Evolutionary conservation across 1,140 invertebrate species (phyloP).

Genomic region (Asbolus verrucosus): DNA sequence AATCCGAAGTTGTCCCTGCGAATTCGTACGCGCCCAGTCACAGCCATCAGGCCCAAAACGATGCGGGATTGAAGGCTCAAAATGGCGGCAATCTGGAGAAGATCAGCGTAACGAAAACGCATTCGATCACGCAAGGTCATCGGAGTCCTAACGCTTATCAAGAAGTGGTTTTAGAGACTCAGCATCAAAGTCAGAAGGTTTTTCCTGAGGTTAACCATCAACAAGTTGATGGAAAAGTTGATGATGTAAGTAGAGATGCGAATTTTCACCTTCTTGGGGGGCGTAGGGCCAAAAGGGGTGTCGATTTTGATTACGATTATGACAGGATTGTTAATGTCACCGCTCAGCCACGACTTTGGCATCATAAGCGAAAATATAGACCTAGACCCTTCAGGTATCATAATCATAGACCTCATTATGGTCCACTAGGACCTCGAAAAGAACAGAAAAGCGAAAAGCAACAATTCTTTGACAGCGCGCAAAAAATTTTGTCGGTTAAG

Average conservation of each 20-base stretch:
- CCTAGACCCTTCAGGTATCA: not conserved
- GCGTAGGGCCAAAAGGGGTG: slow-evolving; percentile 2
- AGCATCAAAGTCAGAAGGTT: not conserved
- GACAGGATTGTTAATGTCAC: slow-evolving; percentile 1
- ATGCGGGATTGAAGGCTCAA: not conserved
- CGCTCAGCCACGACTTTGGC: slow-evolving; percentile 12
- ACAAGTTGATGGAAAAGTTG: not conserved
- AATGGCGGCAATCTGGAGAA: not conserved
- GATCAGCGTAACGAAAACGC: not conserved
- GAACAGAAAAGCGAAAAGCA: not conserved
- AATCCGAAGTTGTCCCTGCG: not conserved
- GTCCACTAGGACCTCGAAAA: not conserved
- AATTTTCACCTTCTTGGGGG: not conserved
- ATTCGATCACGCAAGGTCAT: not conserved
- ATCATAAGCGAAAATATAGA: slow-evolving; percentile 9
- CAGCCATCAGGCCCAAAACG: not conserved
- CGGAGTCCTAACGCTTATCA: slow-evolving; percentile 6
- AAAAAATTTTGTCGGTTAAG: slow-evolving; percentile 8
- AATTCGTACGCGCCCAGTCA: slow-evolving; percentile 44
- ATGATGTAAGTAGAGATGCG: slow-evolving; percentile 40
- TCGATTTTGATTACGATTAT: slow-evolving; percentile 24
- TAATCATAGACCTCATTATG: slow-evolving; percentile 20
- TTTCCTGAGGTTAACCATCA: not conserved
- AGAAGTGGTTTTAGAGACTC: slow-evolving; percentile 27
- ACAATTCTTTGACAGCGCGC: not conserved